Percentiles rank a stretch among this genome's conserved stretches.
These are phyloP conservation scores for Montipora efflorescens DNA, from an alignment of 64 coral and sea anemone species.

Conservation along the genomic window DNA sequence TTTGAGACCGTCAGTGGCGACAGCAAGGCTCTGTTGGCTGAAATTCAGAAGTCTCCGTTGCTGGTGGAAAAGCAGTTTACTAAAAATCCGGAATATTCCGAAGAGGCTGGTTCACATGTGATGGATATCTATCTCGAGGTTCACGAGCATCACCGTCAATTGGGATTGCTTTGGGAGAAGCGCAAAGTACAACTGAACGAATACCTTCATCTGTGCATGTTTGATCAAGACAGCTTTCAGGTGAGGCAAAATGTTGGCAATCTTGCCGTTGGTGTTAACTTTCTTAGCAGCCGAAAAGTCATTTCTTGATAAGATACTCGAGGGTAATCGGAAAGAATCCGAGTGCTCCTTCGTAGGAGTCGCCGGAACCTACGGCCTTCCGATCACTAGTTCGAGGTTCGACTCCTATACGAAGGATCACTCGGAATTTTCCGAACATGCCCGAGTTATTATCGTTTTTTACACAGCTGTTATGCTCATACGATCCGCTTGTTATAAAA, in stretches of 20 bases:
- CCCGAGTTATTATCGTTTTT: too few species aligned
- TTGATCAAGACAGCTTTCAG: constrained; percentile 98
- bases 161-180: constrained; percentile 94
- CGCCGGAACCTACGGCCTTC: too few species aligned
- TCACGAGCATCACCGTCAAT: constrained; percentile 97
- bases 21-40: constrained; percentile 93
- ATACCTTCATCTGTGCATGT: constrained; percentile 93
- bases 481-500: too few species aligned
- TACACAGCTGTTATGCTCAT: too few species aligned
- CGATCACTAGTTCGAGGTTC: too few species aligned
- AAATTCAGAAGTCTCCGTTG: constrained; percentile 87
- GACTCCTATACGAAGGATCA: too few species aligned
- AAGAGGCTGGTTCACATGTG: constrained; percentile 96
- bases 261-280: too few species aligned
- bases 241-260: constrained; percentile 19
- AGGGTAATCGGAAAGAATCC: too few species aligned
- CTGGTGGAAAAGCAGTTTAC: constrained; percentile 85
- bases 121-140: constrained; percentile 99
- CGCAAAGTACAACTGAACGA: constrained; percentile 78
- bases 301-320: too few species aligned
- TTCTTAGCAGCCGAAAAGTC: too few species aligned
- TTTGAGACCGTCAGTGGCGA: constrained; percentile 90
- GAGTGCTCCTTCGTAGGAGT: too few species aligned
- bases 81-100: constrained; percentile 94
- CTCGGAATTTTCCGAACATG: too few species aligned